Percentiles rank a stretch among this genome's conserved stretches.
These are phyloP conservation scores for Aramus guarauna DNA, from an alignment of 2,113 vertebrate genomes.

Conservation along the genomic window DNA sequence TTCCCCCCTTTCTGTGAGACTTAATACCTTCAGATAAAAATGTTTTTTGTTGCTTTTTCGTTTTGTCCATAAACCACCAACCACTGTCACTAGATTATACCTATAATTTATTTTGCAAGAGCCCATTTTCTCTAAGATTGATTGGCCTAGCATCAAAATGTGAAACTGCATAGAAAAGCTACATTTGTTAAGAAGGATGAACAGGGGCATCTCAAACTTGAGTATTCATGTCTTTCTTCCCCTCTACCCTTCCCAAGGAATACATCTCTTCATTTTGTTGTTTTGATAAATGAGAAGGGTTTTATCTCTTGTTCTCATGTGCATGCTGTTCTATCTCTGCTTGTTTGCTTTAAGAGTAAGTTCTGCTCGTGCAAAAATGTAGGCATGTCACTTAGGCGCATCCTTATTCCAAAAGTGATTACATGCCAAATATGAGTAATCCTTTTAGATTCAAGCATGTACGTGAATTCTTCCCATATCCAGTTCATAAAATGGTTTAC, in stretches of 20 bases:
- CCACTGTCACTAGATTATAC: not conserved
- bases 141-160: not conserved
- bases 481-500: not conserved
- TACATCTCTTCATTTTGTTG: not conserved
- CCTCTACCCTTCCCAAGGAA: not conserved
- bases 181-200: not conserved
- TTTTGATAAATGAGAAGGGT: not conserved
- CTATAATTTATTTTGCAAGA: not conserved
- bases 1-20: not conserved
- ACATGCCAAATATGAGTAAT: not conserved
- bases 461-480: not conserved
- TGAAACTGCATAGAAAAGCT: not conserved
- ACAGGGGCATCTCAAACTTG: not conserved
- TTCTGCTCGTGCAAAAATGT: not conserved
- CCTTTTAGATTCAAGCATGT: not conserved
- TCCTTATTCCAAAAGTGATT: not conserved
- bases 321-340: not conserved
- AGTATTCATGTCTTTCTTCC: not conserved
- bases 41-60: not conserved
- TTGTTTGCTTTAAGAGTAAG: not conserved
- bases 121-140: not conserved
- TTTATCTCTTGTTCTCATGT: not conserved
- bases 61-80: not conserved
- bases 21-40: not conserved
- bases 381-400: not conserved